Conservation (phyloP, 2,113 vertebrate genomes). For the Xyrauchen texanus region DNA sequence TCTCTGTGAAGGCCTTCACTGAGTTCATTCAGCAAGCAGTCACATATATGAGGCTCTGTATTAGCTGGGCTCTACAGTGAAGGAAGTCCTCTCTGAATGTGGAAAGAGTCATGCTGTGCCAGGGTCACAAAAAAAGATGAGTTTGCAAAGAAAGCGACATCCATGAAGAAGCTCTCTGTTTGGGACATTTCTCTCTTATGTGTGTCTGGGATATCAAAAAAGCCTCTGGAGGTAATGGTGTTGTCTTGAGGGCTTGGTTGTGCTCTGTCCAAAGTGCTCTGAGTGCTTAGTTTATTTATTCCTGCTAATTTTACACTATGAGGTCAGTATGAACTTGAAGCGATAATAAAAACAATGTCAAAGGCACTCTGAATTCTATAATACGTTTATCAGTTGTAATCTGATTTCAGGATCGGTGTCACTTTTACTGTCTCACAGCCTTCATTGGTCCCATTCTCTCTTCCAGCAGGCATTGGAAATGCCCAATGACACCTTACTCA, state of each 20-base stretch:
- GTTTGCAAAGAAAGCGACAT: conserved; percentile 70
- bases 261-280: not conserved
- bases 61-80: conserved; percentile 57
- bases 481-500: not conserved
- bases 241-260: not conserved
- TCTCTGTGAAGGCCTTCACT: conserved; percentile 49
- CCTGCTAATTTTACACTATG: conserved; percentile 34
- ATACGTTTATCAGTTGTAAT: conserved; percentile 49
- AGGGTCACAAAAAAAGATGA: conserved; percentile 66
- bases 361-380: conserved; percentile 61
- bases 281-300: conserved; percentile 35
- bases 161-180: conserved; percentile 63
- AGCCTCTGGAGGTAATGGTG: not conserved
- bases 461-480: too few relatives aligned
- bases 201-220: not conserved
- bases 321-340: conserved; percentile 16
- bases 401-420: conserved; percentile 4
- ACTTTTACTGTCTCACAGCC: conserved; percentile 13
- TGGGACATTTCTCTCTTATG: conserved; percentile 58
- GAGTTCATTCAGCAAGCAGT: conserved; percentile 49
- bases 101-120: conserved; percentile 46
- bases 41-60: conserved; percentile 61
- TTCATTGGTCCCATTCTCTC: not conserved
- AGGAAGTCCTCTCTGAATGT: conserved; percentile 69
- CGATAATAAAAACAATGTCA: conserved; percentile 50